phyloP scores from a whole-genome alignment of 2,797 vertebrate genomes.

The Cossypha caffra region DNA sequence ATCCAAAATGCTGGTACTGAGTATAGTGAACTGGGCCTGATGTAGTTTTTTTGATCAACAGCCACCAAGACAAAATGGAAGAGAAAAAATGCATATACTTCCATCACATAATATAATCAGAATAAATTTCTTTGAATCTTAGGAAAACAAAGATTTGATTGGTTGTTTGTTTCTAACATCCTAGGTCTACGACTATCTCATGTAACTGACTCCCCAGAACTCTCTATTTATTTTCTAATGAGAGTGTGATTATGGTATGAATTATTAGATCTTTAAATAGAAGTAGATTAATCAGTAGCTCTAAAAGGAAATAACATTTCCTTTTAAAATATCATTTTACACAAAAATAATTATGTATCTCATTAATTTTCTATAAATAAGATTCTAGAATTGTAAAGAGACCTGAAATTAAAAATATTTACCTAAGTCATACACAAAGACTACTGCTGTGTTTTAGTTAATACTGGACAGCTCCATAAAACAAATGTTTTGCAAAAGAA shows the following conservation, averaged over 20 bases:
- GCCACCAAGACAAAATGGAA: background rate
- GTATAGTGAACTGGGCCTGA: background rate
- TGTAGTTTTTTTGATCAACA: background rate
- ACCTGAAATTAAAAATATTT: background rate
- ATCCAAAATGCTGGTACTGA: background rate
- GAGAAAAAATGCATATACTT: background rate
- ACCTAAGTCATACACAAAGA: background rate
- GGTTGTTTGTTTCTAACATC: background rate
- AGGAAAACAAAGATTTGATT: background rate
- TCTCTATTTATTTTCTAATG: conserved; percentile 38
- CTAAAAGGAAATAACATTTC: conserved; percentile 49
- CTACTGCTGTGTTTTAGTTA: background rate
- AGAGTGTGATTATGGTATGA: background rate
- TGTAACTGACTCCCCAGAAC: background rate
- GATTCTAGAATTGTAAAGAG: background rate
- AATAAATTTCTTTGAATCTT: background rate
- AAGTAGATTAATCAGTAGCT: conserved; percentile 33
- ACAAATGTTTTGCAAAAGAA: background rate
- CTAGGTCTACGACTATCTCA: background rate
- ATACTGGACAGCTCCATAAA: background rate
- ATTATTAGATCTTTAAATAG: conserved; percentile 25
- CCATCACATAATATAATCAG: background rate
- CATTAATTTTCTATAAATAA: conserved; percentile 15
- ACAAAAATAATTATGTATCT: background rate
- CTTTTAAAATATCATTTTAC: conserved; percentile 23